Evolutionary conservation across 1,140 invertebrate genomes (phyloP).

Genomic region (Trachymyrmex cornetzi): DNA sequence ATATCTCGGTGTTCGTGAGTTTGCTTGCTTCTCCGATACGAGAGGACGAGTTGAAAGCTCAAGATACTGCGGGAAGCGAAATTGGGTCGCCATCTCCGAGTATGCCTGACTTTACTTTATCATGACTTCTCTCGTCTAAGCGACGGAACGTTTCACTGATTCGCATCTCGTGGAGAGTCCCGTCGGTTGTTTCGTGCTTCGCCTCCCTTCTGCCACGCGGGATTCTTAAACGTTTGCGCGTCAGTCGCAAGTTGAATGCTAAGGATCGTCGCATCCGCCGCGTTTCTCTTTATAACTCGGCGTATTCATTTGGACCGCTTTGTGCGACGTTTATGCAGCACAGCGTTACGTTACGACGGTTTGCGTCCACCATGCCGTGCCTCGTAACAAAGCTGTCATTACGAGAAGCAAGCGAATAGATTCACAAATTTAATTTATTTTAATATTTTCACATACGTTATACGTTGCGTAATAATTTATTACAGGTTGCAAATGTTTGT

Average conservation of each 20-base stretch:
- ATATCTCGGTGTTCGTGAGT: background rate
- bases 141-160: background rate
- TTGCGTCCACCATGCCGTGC: background rate
- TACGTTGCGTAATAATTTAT: constrained; percentile 5
- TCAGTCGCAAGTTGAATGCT: constrained; percentile 73
- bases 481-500: background rate
- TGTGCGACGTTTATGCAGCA: constrained; percentile 68
- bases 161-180: constrained; percentile 39
- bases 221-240: constrained; percentile 75
- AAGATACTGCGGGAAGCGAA: constrained; percentile 26
- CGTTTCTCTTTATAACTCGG: constrained; percentile 69
- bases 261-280: constrained; percentile 77
- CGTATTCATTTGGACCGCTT: constrained; percentile 72
- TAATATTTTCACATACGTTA: background rate
- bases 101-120: constrained; percentile 44
- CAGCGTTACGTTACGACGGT: background rate
- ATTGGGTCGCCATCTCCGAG: constrained; percentile 40
- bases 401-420: constrained; percentile 24
- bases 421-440: constrained; percentile 18
- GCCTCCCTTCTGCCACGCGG: constrained; percentile 27
- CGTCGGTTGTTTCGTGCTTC: constrained; percentile 38
- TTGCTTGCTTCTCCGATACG: background rate
- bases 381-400: constrained; percentile 23
- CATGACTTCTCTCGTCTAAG: constrained; percentile 11
- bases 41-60: constrained; percentile 4